Evolutionary conservation across 2,113 vertebrate species (phyloP), one percentile per base, ranked within the genome.

Genomic region (Porphyrio hochstetteri): DNA sequence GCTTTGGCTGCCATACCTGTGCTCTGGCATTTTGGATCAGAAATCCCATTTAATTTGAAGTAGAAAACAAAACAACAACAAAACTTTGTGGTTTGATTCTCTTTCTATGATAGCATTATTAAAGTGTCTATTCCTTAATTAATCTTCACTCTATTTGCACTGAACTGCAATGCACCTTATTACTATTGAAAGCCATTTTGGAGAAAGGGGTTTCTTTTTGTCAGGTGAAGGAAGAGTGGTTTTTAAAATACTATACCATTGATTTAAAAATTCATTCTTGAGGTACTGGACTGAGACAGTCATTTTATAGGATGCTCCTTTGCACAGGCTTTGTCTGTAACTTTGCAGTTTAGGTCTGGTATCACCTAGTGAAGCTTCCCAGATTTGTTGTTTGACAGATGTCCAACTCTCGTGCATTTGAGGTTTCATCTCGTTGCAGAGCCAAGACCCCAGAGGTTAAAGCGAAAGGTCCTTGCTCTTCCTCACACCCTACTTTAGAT

Each of bases 1-100:
- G 79, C 89, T 88, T 92, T 93, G 86, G 82, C 92, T 91, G 64
- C 72, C 4, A 5, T 92, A 96, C 90, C 95, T 94, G 80, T 7
- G 2, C 83, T 91, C 42, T 91, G 53, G 29, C 85, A 71, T 91
- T 87, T 94, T 65, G 35, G 38, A 84, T 88, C 60, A 65, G 61
- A 88, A 96, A 56, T 87, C 25, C 46, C 7, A 0, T 83, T 90
- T 77, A 42, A 60, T 68, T 85, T 6, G 42, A 81, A 86, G 36
- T 38, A 86, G 64, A 79, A 91, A 82, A 86, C 11, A 18, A 84
- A 92, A 50, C 16, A 86, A 46, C 40, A 63, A 29, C 60, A 71
- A n/a, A 86, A 93, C 48, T 77, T 77, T 8, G 27, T 79, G 13
- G 25, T 76, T 92, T 91, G 42, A 31, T 92, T 95, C 27, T 59